These are phyloP conservation scores for Megamerina dolium DNA, from an alignment of 2,888 invertebrate species.

Conservation along the genomic window DNA sequence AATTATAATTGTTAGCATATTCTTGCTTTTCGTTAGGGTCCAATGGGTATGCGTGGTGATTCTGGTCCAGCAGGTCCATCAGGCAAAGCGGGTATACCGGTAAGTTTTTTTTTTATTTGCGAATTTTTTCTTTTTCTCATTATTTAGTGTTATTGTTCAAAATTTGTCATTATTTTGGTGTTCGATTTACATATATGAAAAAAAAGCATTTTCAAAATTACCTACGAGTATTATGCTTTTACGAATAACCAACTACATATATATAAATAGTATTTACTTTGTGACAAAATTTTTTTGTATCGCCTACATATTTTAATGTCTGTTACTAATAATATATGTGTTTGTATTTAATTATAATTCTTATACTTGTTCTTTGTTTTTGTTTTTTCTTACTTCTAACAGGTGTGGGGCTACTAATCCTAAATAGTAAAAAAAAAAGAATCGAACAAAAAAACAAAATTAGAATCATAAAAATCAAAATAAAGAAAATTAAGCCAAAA, in stretches of 20 bases:
- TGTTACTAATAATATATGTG: slow-evolving; percentile 33
- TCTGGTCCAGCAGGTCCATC: slow-evolving; percentile 46
- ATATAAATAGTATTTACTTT: too few relatives aligned
- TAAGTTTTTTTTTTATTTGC: slow-evolving; percentile 38
- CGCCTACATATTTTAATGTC: slow-evolving; percentile 13
- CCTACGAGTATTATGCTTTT: too few relatives aligned
- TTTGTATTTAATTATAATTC: too few relatives aligned
- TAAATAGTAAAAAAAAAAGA: slow-evolving; percentile 24
- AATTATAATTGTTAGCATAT: too few relatives aligned
- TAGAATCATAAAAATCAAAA: too few relatives aligned
- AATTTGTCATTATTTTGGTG: too few relatives aligned
- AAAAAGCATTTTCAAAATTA: not conserved
- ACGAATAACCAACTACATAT: too few relatives aligned
- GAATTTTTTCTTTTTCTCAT: too few relatives aligned
- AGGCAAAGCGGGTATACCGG: slow-evolving; percentile 50
- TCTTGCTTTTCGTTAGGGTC: slow-evolving; percentile 44
- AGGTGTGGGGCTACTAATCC: slow-evolving; percentile 51
- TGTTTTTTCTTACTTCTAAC: slow-evolving; percentile 40
- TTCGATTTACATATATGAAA: too few relatives aligned
- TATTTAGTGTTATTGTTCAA: too few relatives aligned
- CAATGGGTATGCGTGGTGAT: slow-evolving; percentile 50
- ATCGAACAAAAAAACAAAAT: slow-evolving; percentile 12
- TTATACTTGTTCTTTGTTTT: slow-evolving; percentile 23
- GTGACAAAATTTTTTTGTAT: too few relatives aligned
- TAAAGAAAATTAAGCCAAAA: too few relatives aligned